A percentile compares a stretch with the other conserved stretches of the same genome.
phyloP scores from a whole-genome alignment of 2,797 vertebrate species.

The Sebastes kiyomatsui region DNA sequence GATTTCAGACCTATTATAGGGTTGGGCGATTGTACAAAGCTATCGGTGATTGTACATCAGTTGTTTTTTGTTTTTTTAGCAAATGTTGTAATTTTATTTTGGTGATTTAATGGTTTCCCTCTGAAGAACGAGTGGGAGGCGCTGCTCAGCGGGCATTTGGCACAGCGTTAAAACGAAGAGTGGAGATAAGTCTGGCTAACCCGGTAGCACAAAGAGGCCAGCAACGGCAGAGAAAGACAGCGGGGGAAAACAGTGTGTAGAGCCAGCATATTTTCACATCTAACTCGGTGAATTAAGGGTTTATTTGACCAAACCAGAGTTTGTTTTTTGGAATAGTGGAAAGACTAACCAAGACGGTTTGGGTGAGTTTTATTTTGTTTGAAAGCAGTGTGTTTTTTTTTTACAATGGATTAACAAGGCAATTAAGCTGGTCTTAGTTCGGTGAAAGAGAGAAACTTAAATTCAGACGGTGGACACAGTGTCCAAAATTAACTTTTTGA shows the following conservation, averaged over 20 bases:
- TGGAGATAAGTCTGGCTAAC: not conserved
- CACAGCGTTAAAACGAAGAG: not conserved
- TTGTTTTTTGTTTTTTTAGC: not conserved
- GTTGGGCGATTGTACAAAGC: not conserved
- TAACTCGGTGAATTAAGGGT: not conserved
- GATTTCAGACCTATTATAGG: constrained; percentile 23
- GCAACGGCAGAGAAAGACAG: not conserved
- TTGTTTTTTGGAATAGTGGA: not conserved
- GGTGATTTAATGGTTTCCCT: not conserved
- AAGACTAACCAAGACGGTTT: not conserved
- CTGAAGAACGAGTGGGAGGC: not conserved
- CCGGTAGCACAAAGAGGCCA: not conserved
- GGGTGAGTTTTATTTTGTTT: not conserved
- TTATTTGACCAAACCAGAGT: not conserved
- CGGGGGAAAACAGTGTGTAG: not conserved
- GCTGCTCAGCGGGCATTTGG: not conserved
- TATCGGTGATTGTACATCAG: not conserved
- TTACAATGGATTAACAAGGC: not conserved
- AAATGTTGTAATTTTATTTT: not conserved
- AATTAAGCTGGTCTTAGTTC: not conserved
- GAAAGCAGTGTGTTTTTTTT: not conserved
- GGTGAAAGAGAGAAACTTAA: too few species aligned
- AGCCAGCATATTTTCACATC: not conserved
- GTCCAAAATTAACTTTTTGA: too few species aligned
- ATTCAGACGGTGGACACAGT: too few species aligned